Base-by-base conservation (phyloP, 2,888 invertebrate species). In the Caenorhabditis doughertyi region DNA sequence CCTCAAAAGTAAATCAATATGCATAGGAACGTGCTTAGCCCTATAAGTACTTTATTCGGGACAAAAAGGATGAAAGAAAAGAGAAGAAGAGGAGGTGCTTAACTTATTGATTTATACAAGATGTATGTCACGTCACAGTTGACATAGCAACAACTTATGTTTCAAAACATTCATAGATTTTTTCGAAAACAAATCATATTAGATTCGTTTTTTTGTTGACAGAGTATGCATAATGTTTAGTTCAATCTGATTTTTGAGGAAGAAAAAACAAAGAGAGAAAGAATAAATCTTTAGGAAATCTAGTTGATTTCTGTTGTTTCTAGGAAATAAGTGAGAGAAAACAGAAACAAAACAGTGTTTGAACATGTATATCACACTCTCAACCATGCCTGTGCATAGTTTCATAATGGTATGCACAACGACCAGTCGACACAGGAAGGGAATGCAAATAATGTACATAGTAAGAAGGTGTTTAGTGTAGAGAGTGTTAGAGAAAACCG, bases 401-500 rank as follows among this genome's bases (percentile, higher is more conserved):
- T 67, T 60, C 67, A 71, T 71, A 72, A 67, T 58, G 47, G 72
- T 71, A 67, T 49, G 65, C 44, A 58, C 65, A 65, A 29, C 65
- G 65, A 39, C 65, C 32, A 55, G 55, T 32, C 29, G 55, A 39
- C 51, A 65, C 56, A 53, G 58, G 64, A 64, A 65, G 55, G 62
- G 64, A 72, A 79, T 71, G 70, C 58, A 71, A 76, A 76, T 76
- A 76, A 76, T 67, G 67, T 67, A 58, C 44, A 47, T 27, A 35
- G 67, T 51, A 51, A 51, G 67, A 68, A 76, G 51, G 67, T 68
- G 76, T 76, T 76, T 76, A 42, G 71, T 11, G 47, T 23, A 25
- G 62, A 70, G 77, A 49, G 68, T 62, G 13, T 32, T 21, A 71
- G 77, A 79, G 77, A 71, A 71, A 72, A 25, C n/a, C 11, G 51